These are phyloP conservation scores for Benitochromis conjunctus DNA, from an alignment of 2,113 vertebrate species.

Conservation along the genomic window DNA sequence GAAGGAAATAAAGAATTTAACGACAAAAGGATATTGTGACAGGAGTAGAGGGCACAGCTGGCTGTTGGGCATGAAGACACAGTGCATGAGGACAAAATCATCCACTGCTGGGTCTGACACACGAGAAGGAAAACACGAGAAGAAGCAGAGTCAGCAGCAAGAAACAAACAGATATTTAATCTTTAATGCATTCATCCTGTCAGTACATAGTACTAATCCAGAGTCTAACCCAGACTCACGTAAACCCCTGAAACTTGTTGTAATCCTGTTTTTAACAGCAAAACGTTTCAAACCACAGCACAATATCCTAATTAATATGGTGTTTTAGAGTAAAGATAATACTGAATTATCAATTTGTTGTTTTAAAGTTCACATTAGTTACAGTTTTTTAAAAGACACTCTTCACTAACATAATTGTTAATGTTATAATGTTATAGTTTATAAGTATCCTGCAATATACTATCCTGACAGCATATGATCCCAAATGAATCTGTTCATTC, in stretches of 20 bases:
- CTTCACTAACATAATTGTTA: neutral
- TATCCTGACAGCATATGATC: fast-evolving
- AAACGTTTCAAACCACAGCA: neutral
- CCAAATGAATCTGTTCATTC: neutral
- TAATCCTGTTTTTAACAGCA: neutral
- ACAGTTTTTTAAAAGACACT: neutral
- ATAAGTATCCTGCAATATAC: neutral
- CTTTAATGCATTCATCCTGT: neutral
- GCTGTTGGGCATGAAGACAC: constrained; percentile 94
- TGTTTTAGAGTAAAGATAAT: neutral
- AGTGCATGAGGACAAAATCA: constrained; percentile 97
- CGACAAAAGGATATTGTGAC: constrained; percentile 93
- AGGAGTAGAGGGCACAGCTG: constrained; percentile 92
- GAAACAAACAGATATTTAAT: neutral
- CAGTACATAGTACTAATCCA: neutral
- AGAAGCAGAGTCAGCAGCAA: neutral
- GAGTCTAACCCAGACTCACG: neutral
- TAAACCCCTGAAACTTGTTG: neutral
- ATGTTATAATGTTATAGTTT: neutral
- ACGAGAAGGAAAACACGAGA: neutral
- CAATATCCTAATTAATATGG: neutral
- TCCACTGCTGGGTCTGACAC: constrained; percentile 86
- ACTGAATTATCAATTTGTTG: neutral
- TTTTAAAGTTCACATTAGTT: neutral
- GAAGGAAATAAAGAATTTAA: neutral